phyloP scores from a whole-genome alignment of 2,888 invertebrate species.

The Epirrita christyi region DNA sequence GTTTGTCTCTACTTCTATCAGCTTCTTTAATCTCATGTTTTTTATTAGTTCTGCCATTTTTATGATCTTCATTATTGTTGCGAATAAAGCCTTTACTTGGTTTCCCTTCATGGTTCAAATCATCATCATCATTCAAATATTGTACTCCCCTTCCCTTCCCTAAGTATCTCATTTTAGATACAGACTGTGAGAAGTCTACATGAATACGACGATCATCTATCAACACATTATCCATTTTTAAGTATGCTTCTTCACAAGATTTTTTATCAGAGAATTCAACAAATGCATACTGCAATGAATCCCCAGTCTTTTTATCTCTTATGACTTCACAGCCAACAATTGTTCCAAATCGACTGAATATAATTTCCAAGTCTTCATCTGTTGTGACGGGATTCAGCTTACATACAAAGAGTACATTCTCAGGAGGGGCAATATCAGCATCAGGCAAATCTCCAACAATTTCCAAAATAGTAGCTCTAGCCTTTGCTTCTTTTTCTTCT shows the following conservation, averaged over 20 bases:
- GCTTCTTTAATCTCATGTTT: constrained; percentile 49
- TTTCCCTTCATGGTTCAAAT: constrained; percentile 10
- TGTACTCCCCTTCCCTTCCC: constrained; percentile 94
- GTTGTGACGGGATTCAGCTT: constrained; percentile 99
- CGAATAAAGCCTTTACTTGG: constrained; percentile 33
- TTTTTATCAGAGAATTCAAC: constrained; percentile 97
- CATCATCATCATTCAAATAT: constrained; percentile 72
- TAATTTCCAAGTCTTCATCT: constrained; percentile 98
- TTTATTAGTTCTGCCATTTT: constrained; percentile 44
- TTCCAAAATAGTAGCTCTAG: constrained; percentile 98
- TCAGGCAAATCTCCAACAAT: constrained; percentile 99
- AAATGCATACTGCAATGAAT: constrained; percentile 99
- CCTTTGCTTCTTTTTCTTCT: constrained; percentile 96
- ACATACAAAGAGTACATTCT: constrained; percentile 99
- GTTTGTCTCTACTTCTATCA: constrained; percentile 41
- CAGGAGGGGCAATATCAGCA: constrained; percentile 98
- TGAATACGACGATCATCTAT: constrained; percentile 99
- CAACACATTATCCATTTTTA: constrained; percentile 99
- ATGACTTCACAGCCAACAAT: constrained; percentile 98
- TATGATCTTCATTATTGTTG: constrained; percentile 42
- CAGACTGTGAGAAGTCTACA: constrained; percentile 99
- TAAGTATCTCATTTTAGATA: constrained; percentile 96
- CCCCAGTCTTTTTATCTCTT: constrained; percentile 94
- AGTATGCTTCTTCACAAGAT: constrained; percentile 98
- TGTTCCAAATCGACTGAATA: constrained; percentile 97